Conservation (phyloP, 1,140 invertebrate genomes). For the Pogonomyrmex californicus region DNA sequence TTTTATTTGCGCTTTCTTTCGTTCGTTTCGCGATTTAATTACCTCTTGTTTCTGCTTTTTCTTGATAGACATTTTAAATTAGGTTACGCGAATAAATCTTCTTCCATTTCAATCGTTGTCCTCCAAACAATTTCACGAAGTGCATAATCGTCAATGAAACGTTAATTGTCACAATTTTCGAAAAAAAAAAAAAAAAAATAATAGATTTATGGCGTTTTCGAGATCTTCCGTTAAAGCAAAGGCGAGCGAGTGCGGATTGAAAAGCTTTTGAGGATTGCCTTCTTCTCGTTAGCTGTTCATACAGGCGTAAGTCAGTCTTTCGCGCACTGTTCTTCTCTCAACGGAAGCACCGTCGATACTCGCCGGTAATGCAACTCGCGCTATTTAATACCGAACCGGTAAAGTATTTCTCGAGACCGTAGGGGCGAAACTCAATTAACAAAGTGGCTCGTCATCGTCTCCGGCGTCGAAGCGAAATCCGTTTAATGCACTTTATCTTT, state of each 20-base stretch:
- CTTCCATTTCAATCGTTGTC: not conserved
- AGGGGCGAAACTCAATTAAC: slow-evolving; percentile 74
- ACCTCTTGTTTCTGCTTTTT: not conserved
- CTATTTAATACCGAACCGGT: slow-evolving; percentile 67
- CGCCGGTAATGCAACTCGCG: slow-evolving; percentile 65
- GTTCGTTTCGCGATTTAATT: slow-evolving; percentile 55
- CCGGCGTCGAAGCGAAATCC: slow-evolving; percentile 75
- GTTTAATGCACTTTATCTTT: slow-evolving; percentile 79
- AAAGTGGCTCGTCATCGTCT: slow-evolving; percentile 79
- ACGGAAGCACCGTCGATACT: slow-evolving; percentile 22
- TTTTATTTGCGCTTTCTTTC: slow-evolving; percentile 56
- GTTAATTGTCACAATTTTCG: not conserved
- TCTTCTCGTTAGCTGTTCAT: not conserved
- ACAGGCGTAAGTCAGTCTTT: slow-evolving; percentile 29
- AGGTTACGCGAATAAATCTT: slow-evolving; percentile 36
- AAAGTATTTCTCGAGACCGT: slow-evolving; percentile 52
- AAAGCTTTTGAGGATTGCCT: not conserved
- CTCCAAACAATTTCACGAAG: not conserved
- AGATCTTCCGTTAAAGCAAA: not conserved
- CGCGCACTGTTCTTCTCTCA: not conserved
- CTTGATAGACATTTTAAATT: slow-evolving; percentile 41
- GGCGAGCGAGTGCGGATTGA: not conserved
- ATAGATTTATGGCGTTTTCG: not conserved
- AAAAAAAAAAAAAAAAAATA: not conserved
- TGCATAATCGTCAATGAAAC: not conserved